Conservation (phyloP, 2,888 invertebrate species). For the Morpho helenor region DNA sequence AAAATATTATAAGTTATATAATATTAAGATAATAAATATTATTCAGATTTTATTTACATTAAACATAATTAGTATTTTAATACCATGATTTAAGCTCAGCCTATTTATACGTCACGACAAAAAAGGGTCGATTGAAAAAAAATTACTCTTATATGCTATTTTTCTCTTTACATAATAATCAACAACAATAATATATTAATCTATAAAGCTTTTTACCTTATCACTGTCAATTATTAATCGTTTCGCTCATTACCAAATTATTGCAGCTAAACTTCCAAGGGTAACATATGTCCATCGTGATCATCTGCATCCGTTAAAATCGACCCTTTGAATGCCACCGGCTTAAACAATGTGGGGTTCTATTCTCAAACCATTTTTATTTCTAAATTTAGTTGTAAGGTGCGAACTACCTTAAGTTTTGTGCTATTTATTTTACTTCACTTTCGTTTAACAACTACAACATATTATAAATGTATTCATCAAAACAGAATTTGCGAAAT, state of each 20-base stretch:
- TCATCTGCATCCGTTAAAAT: constrained; percentile 37
- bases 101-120: too few species aligned
- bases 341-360: constrained; percentile 19
- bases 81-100: too few species aligned
- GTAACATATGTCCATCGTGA: constrained; percentile 27
- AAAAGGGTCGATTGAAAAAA: too few species aligned
- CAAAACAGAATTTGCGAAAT: constrained; percentile 16
- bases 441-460: constrained; percentile 9
- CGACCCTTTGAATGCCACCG: constrained; percentile 30
- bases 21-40: too few species aligned
- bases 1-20: too few species aligned
- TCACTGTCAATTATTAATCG: background rate
- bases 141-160: too few species aligned
- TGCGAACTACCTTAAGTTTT: background rate
- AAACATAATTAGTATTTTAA: too few species aligned
- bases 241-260: constrained; percentile 8
- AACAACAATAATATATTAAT: too few species aligned
- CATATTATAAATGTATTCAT: constrained; percentile 19
- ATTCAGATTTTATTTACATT: too few species aligned
- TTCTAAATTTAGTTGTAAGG: constrained; percentile 3
- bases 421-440: constrained; percentile 1
- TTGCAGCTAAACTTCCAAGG: constrained; percentile 15
- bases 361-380: constrained; percentile 23
- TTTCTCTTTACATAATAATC: too few species aligned
- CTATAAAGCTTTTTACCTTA: too few species aligned